phyloP scores from a whole-genome alignment of 2,113 vertebrate genomes.

The Paralichthys olivaceus region DNA sequence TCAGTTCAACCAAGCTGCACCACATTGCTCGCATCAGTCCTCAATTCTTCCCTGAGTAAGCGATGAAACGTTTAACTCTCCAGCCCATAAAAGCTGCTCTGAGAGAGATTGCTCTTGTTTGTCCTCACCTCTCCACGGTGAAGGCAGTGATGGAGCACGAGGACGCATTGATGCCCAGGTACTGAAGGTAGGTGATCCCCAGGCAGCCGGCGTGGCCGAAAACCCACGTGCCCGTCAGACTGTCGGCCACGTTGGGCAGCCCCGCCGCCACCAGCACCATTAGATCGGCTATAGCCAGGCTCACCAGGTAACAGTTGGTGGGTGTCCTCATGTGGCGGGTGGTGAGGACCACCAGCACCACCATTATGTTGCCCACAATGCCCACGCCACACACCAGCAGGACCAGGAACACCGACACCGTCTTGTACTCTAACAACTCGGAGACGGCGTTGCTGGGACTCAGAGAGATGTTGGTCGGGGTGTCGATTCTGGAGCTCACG shows the following conservation, averaged over 20 bases:
- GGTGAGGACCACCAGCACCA: slow-evolving; percentile 86
- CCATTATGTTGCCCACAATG: slow-evolving; percentile 87
- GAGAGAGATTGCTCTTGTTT: no score
- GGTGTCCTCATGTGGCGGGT: slow-evolving; percentile 84
- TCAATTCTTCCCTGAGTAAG: no score
- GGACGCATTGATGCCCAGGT: slow-evolving; percentile 87
- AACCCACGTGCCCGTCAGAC: slow-evolving; percentile 83
- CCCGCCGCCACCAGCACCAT: slow-evolving; percentile 84
- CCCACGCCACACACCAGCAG: slow-evolving; percentile 82
- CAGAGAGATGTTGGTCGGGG: slow-evolving; percentile 81
- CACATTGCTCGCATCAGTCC: no score
- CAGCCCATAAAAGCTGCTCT: no score
- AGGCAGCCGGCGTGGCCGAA: slow-evolving; percentile 83
- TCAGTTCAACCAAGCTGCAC: no score
- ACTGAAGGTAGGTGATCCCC: slow-evolving; percentile 87
- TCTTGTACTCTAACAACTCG: slow-evolving; percentile 81
- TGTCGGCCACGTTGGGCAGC: slow-evolving; percentile 84
- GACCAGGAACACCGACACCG: slow-evolving; percentile 82
- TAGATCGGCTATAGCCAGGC: slow-evolving; percentile 85
- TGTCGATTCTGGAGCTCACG: slow-evolving; percentile 72
- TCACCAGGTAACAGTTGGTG: slow-evolving; percentile 88
- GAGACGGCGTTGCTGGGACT: slow-evolving; percentile 46
- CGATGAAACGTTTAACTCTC: no score
- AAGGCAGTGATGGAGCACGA: slow-evolving; percentile 88
- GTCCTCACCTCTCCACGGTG: slow-evolving; percentile 84